Evolutionary conservation across 2,797 vertebrate genomes (phyloP).

Genomic region (Triplophysa yarkandensis): DNA sequence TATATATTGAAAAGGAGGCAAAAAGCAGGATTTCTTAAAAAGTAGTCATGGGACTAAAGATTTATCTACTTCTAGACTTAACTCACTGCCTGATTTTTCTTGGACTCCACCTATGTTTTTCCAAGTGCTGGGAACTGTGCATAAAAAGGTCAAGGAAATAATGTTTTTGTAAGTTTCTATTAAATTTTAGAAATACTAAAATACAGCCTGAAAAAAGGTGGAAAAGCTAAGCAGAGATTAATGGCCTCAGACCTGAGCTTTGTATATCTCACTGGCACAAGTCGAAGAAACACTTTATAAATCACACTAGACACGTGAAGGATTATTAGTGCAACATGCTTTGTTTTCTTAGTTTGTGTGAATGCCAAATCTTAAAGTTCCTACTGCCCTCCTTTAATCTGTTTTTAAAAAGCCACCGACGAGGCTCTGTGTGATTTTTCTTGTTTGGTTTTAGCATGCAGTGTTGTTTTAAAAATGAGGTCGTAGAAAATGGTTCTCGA

Average conservation of each 20-base stretch:
- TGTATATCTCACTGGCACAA: slow-evolving; percentile 75
- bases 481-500: not conserved
- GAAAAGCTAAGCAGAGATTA: slow-evolving; percentile 76
- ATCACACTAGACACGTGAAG: slow-evolving; percentile 76
- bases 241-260: slow-evolving; percentile 77
- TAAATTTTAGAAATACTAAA: slow-evolving; percentile 82
- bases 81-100: slow-evolving; percentile 76
- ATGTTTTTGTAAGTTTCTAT: slow-evolving; percentile 72
- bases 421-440: slow-evolving; percentile 46
- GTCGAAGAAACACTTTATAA: slow-evolving; percentile 83
- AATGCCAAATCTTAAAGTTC: slow-evolving; percentile 69
- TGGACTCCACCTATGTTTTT: slow-evolving; percentile 77
- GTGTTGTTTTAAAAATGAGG: slow-evolving; percentile 6
- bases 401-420: slow-evolving; percentile 65
- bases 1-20: slow-evolving; percentile 43
- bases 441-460: not conserved
- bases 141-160: slow-evolving; percentile 78
- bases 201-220: slow-evolving; percentile 74
- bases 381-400: slow-evolving; percentile 68
- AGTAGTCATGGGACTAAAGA: slow-evolving; percentile 66
- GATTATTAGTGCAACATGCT: slow-evolving; percentile 71
- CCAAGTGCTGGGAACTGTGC: slow-evolving; percentile 76
- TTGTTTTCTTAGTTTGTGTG: slow-evolving; percentile 67
- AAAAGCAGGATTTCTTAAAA: slow-evolving; percentile 56
- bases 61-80: slow-evolving; percentile 75